Conservation (phyloP, 2,113 vertebrate genomes). For the Rhabdornis inornatus region DNA sequence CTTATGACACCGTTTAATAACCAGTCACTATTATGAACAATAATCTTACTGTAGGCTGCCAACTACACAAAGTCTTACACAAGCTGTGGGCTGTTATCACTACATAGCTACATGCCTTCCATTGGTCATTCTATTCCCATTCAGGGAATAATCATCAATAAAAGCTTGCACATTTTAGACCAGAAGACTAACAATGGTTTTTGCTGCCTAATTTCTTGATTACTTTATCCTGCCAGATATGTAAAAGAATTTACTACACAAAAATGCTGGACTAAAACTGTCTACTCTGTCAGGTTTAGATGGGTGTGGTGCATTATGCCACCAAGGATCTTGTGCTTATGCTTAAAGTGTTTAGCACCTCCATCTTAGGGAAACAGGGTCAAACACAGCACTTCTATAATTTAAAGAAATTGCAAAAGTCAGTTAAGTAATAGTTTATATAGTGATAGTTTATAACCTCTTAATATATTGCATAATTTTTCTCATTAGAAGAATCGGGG, state of each 20-base stretch:
- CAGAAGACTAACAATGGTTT: neutral
- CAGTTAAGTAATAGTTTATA: neutral
- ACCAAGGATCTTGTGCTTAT: neutral
- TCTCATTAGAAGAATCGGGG: rapidly evolving
- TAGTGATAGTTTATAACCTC: neutral
- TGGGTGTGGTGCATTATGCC: neutral
- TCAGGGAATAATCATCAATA: neutral
- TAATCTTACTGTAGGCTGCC: neutral
- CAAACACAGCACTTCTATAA: neutral
- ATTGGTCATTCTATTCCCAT: neutral
- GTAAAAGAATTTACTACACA: neutral
- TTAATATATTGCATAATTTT: neutral
- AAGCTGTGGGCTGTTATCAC: neutral
- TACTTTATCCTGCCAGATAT: neutral
- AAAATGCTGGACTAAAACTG: neutral
- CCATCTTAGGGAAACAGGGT: neutral
- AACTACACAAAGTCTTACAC: neutral
- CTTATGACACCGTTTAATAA: slow-evolving; percentile 8
- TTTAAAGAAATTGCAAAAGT: neutral
- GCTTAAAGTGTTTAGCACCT: neutral
- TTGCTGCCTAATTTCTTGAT: neutral
- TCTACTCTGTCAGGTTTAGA: neutral
- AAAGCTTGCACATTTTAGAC: neutral
- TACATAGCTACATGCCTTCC: neutral
- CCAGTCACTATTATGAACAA: neutral